These are phyloP conservation scores for Megamerina dolium DNA, from an alignment of 2,888 invertebrate species.

Conservation along the genomic window DNA sequence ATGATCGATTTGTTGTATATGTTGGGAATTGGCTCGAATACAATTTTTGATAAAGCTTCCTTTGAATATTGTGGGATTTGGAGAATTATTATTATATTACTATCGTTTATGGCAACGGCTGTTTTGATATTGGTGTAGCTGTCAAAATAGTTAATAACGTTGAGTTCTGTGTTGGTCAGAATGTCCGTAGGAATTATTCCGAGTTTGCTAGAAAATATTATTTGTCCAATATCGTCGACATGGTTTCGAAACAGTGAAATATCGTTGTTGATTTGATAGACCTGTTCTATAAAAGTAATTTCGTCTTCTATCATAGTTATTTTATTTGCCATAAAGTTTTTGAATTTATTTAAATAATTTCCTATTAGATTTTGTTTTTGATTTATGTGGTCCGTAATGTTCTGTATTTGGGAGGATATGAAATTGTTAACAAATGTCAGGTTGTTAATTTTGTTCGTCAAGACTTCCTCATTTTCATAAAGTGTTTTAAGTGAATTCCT, in stretches of 20 bases:
- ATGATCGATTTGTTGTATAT: constrained; percentile 4
- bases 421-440: constrained; percentile 7
- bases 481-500: no score
- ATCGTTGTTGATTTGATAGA: constrained; percentile 20
- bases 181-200: constrained; percentile 16
- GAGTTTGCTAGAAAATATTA: constrained; percentile 17
- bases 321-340: constrained; percentile 12
- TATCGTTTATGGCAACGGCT: constrained; percentile 12
- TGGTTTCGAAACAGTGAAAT: constrained; percentile 15
- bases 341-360: constrained; percentile 19
- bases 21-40: constrained; percentile 7
- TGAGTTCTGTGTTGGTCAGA: constrained; percentile 13
- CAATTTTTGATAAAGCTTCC: constrained; percentile 8
- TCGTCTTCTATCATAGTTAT: constrained; percentile 20
- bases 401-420: constrained; percentile 17
- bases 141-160: constrained; percentile 15
- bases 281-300: constrained; percentile 16
- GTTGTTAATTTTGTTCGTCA: constrained; percentile 6
- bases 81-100: constrained; percentile 13
- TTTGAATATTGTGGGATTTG: constrained; percentile 6
- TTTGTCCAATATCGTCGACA: constrained; percentile 16
- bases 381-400: constrained; percentile 20
- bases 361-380: constrained; percentile 16
- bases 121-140: constrained; percentile 16
- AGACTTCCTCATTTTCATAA: no score